Base-by-base conservation (phyloP, 2,888 invertebrate species). In the Chorisops tibialis region DNA sequence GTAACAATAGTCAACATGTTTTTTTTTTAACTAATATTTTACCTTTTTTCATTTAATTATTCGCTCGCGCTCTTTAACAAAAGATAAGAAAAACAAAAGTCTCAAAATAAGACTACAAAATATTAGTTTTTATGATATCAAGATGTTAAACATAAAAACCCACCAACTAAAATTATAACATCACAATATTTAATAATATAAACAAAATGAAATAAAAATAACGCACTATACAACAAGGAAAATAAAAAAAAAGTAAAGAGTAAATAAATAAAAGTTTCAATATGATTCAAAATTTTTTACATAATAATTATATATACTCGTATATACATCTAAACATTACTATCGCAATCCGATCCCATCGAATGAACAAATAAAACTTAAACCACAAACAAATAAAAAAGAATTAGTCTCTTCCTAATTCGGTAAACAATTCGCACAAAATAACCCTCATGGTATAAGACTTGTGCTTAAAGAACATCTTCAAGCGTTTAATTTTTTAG, bases 61-160 rank as follows among this genome's bases (percentile, higher is more conserved):
- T 30, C 5, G 5, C 30, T 30, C 30, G 4, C 24, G 5, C 30
- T 30, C 30, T 9, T 30, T 30, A 30, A 30, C 30, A 30, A 30
- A 30, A 30, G 30, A 30, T 7, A 30, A 30, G 30, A 30, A 30
- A n/a, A 30, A 56, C 43, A 56, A n/a, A n/a, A 56, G 56, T 56
- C 56, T 56, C 56, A 56, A 56, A n/a, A 56, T 56, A 56, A 56
- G 56, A 56, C 56, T 56, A 56, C 56, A 56, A 43, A 56, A 43
- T 56, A 6, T 11, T 56, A 43, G 56, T 56, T 56, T 56, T 56
- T 56, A 56, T 56, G 56, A 22, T 24, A 56, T n/a, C n/a, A 43
- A 43, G 56, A 43, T 56, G 56, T 56, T 45, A 24, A 54, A 56
- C 56, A 56, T 56, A 56, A 56, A 56, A 56, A 56, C 56, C 56